phyloP scores from a whole-genome alignment of 1,140 invertebrate species.

The Microvelia longipes region DNA sequence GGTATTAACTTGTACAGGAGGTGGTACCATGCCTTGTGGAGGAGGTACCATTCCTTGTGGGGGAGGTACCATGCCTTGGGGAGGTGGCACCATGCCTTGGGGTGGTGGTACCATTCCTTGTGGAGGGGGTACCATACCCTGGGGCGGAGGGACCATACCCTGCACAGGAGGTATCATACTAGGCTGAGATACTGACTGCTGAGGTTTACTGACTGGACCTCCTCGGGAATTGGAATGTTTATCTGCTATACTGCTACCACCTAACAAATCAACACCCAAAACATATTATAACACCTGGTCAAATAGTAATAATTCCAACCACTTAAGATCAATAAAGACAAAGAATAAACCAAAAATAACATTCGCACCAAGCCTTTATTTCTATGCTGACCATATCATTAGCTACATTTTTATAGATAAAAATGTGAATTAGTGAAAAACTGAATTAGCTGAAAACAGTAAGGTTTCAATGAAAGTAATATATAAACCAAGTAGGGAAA shows the following conservation, averaged over 20 bases:
- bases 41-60: neutral
- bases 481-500: too few relatives aligned
- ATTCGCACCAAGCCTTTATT: too few relatives aligned
- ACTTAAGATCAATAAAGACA: too few relatives aligned
- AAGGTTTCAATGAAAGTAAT: too few relatives aligned
- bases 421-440: too few relatives aligned
- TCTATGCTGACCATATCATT: too few relatives aligned
- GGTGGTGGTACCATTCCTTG: neutral
- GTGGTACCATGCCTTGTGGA: neutral
- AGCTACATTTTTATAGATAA: too few relatives aligned
- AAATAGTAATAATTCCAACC: too few relatives aligned
- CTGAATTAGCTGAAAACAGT: too few relatives aligned
- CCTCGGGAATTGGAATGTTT: conserved; percentile 59
- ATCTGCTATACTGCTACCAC: conserved; percentile 34
- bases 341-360: too few relatives aligned
- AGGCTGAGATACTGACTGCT: neutral
- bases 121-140: too few relatives aligned
- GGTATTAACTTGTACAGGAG: neutral
- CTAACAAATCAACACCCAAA: conserved; percentile 28
- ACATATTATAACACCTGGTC: neutral
- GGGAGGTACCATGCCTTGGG: neutral
- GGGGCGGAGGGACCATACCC: neutral
- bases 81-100: neutral
- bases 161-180: neutral
- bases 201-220: neutral